phyloP scores from a whole-genome alignment of 2,113 vertebrate species.

The Ammospiza nelsoni region DNA sequence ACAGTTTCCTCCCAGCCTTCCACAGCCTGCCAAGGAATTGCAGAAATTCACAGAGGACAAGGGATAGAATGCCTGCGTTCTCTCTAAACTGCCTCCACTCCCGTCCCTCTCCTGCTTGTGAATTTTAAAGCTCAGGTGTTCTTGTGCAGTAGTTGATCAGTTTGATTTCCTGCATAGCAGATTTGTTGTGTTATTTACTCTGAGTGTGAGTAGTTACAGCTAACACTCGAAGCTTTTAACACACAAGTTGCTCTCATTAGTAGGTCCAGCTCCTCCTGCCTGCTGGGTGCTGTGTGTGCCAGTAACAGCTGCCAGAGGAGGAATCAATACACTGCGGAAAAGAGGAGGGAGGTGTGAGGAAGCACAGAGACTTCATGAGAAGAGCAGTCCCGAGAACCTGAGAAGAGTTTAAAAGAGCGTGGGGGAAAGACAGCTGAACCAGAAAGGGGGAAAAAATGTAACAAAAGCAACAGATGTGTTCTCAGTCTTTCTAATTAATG shows the following conservation, averaged over 20 bases:
- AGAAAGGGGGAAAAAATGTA: not conserved
- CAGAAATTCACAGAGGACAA: not conserved
- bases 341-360: not conserved
- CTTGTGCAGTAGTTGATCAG: not conserved
- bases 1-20: not conserved
- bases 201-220: not conserved
- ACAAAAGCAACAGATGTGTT: conserved; percentile 53
- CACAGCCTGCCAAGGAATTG: not conserved
- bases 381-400: not conserved
- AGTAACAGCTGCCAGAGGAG: not conserved
- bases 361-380: not conserved
- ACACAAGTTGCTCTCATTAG: not conserved
- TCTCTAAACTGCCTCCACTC: not conserved
- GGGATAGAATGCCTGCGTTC: not conserved
- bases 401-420: not conserved
- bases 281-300: not conserved
- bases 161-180: not conserved
- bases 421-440: not conserved
- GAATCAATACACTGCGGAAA: not conserved
- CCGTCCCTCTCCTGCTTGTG: not conserved
- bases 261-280: not conserved
- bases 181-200: not conserved
- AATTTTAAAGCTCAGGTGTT: not conserved
- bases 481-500: conserved; percentile 23
- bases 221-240: not conserved